These are phyloP conservation scores for Peromyscus maniculatus DNA, from an alignment of 2,113 vertebrate genomes.

Conservation along the genomic window DNA sequence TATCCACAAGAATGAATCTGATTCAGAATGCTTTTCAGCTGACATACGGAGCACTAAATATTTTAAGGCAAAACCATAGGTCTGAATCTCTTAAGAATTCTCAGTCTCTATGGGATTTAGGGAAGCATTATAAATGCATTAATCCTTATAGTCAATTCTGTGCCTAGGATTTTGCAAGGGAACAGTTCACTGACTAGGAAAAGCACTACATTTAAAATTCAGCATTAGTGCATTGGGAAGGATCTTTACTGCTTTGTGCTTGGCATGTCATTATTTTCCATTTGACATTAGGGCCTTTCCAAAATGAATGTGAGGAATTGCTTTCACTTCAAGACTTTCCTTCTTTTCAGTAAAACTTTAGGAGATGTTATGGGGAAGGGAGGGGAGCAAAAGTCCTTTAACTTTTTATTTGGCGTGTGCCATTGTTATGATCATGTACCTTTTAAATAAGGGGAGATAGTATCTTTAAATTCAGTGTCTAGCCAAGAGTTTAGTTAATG, in stretches of 20 bases:
- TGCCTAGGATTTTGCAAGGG: conserved; percentile 91
- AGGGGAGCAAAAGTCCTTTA: conserved; percentile 73
- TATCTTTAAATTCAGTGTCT: conserved; percentile 90
- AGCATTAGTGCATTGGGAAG: conserved; percentile 90
- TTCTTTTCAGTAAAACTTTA: conserved; percentile 88
- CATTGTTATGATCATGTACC: conserved; percentile 84
- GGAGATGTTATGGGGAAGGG: conserved; percentile 76
- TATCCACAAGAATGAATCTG: conserved; percentile 93
- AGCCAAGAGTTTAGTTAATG: conserved; percentile 88
- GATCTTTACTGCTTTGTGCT: conserved; percentile 95
- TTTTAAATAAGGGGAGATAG: conserved; percentile 87
- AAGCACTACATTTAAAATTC: conserved; percentile 93
- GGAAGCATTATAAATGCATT: conserved; percentile 91
- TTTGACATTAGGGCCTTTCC: conserved; percentile 96
- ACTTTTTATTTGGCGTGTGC: conserved; percentile 84
- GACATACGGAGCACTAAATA: conserved; percentile 93
- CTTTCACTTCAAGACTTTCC: conserved; percentile 96
- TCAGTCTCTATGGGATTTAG: conserved; percentile 88
- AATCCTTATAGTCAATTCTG: conserved; percentile 92
- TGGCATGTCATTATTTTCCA: conserved; percentile 97
- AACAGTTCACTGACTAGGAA: conserved; percentile 91
- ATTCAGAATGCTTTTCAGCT: conserved; percentile 94
- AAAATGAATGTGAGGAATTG: conserved; percentile 99
- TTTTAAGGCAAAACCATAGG: conserved; percentile 89
- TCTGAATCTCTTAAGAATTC: conserved; percentile 90